phyloP scores from a whole-genome alignment of 35 echinoderm and acorn worm genomes.

The Chiridota heheva region DNA sequence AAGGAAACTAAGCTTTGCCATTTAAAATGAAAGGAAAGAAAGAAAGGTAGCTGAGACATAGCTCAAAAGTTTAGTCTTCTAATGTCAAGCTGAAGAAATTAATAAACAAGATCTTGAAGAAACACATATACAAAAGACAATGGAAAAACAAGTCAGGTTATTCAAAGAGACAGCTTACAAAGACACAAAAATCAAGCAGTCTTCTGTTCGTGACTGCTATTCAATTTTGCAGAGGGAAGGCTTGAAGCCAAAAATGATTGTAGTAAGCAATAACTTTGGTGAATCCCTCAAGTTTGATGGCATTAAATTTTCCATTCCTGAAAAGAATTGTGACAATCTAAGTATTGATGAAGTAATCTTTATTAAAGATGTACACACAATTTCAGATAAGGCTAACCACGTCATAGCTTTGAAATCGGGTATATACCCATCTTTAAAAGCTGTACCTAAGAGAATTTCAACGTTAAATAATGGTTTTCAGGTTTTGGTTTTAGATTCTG shows the following conservation, averaged over 20 bases:
- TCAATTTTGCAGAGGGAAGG: background rate
- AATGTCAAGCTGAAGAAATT: background rate
- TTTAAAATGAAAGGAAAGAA: background rate
- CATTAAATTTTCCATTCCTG: background rate
- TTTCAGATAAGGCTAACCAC: background rate
- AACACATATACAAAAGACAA: background rate
- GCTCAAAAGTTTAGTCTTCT: background rate
- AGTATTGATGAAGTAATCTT: background rate
- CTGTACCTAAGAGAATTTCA: background rate
- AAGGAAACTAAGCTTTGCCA: background rate
- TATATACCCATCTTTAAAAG: background rate
- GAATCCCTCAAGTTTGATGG: background rate
- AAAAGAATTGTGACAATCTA: background rate
- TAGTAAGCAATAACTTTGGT: background rate
- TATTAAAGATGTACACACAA: background rate
- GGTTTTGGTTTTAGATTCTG: background rate
- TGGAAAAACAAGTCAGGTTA: background rate
- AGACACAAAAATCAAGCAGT: background rate
- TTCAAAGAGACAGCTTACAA: background rate
- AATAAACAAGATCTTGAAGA: background rate
- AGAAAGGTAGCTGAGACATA: background rate
- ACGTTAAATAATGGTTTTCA: background rate
- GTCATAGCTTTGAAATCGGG: background rate
- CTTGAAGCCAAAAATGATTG: background rate
- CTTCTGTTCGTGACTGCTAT: background rate